Percentiles rank a stretch among this genome's conserved stretches.
phyloP scores from a whole-genome alignment of 1,140 invertebrate genomes.

The Zophobas atratus region DNA sequence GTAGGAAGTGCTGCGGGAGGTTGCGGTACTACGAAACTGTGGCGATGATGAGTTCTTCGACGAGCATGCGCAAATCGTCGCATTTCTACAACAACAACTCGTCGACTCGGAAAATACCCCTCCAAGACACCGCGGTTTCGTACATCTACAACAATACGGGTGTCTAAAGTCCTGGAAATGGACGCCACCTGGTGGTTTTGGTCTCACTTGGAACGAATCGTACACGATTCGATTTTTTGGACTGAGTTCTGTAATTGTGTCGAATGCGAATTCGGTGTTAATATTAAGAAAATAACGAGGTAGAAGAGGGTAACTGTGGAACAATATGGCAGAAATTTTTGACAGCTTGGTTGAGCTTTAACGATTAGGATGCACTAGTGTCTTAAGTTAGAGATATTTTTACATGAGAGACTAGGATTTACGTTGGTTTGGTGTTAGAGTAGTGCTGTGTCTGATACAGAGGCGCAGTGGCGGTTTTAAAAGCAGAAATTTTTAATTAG shows the following conservation, averaged over 20 bases:
- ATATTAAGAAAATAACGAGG: conserved; percentile 17
- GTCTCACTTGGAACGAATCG: not conserved
- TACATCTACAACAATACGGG: conserved; percentile 80
- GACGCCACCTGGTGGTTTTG: conserved; percentile 49
- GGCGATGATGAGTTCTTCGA: conserved; percentile 86
- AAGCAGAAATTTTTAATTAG: too few species aligned
- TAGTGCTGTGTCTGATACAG: not conserved
- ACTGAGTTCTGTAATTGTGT: conserved; percentile 31
- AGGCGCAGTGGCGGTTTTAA: too few species aligned
- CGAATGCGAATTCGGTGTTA: conserved; percentile 28
- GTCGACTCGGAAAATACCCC: conserved; percentile 75
- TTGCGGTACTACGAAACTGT: conserved; percentile 88
- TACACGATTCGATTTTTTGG: conserved; percentile 20
- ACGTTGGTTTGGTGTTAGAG: conserved; percentile 42
- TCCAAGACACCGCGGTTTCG: conserved; percentile 81
- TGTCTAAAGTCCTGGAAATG: conserved; percentile 68
- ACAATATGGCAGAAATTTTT: conserved; percentile 43
- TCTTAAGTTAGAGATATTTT: conserved; percentile 30
- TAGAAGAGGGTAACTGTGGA: conserved; percentile 29
- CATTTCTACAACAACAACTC: conserved; percentile 81
- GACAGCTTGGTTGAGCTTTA: conserved; percentile 56
- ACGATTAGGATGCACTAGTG: not conserved
- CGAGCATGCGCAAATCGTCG: conserved; percentile 86
- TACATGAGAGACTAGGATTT: conserved; percentile 1
- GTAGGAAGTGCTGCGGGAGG: conserved; percentile 85